These are phyloP conservation scores for Mythimna loreyi DNA, from an alignment of 2,888 invertebrate genomes.

Conservation along the genomic window DNA sequence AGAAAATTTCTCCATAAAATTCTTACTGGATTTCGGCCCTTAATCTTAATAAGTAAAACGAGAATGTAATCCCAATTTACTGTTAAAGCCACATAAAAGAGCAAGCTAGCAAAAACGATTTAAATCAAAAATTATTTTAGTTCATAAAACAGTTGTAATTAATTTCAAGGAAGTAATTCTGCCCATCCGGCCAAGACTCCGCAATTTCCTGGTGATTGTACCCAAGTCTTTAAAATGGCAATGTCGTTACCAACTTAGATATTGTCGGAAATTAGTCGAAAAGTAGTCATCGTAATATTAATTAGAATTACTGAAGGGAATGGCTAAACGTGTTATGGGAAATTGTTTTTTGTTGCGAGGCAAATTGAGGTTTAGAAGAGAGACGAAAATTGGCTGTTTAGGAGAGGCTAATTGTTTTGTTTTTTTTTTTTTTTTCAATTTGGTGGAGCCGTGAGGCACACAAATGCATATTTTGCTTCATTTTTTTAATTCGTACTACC, in stretches of 20 bases:
- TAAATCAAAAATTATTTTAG: conserved; percentile 52
- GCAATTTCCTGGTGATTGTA: conserved; percentile 58
- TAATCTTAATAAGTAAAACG: background rate
- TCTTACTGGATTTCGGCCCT: background rate
- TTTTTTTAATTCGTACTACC: too few species aligned
- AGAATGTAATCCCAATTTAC: conserved; percentile 3
- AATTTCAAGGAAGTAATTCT: conserved; percentile 56
- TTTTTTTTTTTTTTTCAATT: too few species aligned
- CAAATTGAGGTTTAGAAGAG: conserved; percentile 3
- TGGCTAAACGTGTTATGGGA: conserved; percentile 14
- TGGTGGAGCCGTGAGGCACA: too few species aligned
- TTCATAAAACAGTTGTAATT: conserved; percentile 59
- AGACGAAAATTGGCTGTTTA: background rate
- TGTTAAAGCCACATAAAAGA: background rate
- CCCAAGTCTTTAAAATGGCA: conserved; percentile 36
- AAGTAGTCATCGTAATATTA: conserved; percentile 49
- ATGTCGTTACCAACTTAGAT: conserved; percentile 59
- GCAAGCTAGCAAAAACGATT: conserved; percentile 17
- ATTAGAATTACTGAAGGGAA: conserved; percentile 31
- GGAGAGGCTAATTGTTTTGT: background rate
- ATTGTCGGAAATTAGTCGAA: conserved; percentile 31
- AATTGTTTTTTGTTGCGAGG: conserved; percentile 12
- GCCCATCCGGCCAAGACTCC: conserved; percentile 39
- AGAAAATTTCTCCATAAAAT: background rate
- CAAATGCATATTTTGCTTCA: too few species aligned